These are phyloP conservation scores for Neosalanx taihuensis DNA, from an alignment of 2,797 vertebrate genomes.

Conservation along the genomic window DNA sequence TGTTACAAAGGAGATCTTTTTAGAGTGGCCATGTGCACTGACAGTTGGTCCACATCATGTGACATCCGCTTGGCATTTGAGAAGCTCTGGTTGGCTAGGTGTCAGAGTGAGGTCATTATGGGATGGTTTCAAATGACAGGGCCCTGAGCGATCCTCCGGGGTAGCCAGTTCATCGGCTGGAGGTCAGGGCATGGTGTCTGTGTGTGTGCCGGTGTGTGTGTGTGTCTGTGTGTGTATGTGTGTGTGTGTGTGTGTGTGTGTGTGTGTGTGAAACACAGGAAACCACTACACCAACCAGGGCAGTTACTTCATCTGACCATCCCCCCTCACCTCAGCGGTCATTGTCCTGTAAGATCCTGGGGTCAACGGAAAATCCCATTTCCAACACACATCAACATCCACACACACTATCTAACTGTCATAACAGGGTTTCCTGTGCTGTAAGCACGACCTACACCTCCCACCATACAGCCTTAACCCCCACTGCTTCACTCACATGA, in stretches of 20 bases:
- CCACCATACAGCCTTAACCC: no score
- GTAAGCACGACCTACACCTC: no score
- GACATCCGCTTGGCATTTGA: slow-evolving; percentile 57
- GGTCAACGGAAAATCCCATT: slow-evolving; percentile 27
- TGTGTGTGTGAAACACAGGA: slow-evolving; percentile 4
- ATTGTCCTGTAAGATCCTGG: slow-evolving; percentile 17
- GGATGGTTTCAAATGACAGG: slow-evolving; percentile 55
- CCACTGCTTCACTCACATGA: no score
- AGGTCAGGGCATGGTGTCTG: slow-evolving; percentile 15
- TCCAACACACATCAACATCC: not conserved
- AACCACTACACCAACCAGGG: not conserved
- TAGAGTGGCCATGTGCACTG: slow-evolving; percentile 64
- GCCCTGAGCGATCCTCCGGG: slow-evolving; percentile 65
- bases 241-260: not conserved
- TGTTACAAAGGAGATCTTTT: slow-evolving; percentile 15
- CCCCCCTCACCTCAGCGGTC: slow-evolving; percentile 4
- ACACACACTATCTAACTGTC: not conserved
- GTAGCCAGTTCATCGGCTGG: slow-evolving; percentile 53
- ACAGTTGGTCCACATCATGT: slow-evolving; percentile 70
- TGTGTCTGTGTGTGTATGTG: slow-evolving; percentile 26
- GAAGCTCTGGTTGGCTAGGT: slow-evolving; percentile 56
- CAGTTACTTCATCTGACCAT: not conserved
- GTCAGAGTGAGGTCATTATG: slow-evolving; percentile 59
- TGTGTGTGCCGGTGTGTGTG: slow-evolving; percentile 21
- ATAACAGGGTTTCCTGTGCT: no score